phyloP scores from a whole-genome alignment of 2,888 invertebrate genomes.

The Cerastis rubricosa region DNA sequence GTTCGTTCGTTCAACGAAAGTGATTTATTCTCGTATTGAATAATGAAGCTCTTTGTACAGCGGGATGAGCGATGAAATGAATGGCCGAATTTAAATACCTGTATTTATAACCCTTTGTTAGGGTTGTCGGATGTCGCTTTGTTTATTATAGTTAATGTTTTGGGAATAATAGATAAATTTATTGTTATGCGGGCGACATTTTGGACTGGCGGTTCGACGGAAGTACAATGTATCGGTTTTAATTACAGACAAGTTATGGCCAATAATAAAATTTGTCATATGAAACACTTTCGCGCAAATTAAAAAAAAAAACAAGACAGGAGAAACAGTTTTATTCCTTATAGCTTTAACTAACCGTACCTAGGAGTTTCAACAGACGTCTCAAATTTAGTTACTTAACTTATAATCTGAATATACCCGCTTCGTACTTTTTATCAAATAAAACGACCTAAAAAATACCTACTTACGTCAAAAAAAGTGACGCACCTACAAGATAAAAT shows the following conservation, averaged over 20 bases:
- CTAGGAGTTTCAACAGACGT: neutral
- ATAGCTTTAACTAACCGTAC: neutral
- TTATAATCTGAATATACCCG: no score
- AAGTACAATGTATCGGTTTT: constrained; percentile 41
- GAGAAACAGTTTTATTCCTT: neutral
- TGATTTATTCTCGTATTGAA: constrained; percentile 70
- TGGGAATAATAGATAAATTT: constrained; percentile 67
- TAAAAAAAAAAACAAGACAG: neutral
- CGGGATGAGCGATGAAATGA: constrained; percentile 70
- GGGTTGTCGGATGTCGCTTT: constrained; percentile 64
- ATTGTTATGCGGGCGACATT: constrained; percentile 60
- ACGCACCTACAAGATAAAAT: no score
- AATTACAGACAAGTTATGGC: constrained; percentile 33
- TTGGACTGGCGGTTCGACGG: constrained; percentile 18
- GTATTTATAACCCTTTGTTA: constrained; percentile 69
- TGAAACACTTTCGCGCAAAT: neutral
- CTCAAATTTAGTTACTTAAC: neutral
- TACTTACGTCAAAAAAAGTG: neutral
- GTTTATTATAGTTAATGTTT: constrained; percentile 64
- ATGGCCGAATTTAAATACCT: constrained; percentile 71
- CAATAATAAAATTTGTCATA: neutral
- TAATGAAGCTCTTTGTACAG: constrained; percentile 72
- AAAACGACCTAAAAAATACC: neutral
- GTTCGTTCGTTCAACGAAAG: constrained; percentile 64
- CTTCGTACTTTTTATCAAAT: neutral